phyloP scores from a whole-genome alignment of 2,797 vertebrate species.

The Epinephelus awoara region DNA sequence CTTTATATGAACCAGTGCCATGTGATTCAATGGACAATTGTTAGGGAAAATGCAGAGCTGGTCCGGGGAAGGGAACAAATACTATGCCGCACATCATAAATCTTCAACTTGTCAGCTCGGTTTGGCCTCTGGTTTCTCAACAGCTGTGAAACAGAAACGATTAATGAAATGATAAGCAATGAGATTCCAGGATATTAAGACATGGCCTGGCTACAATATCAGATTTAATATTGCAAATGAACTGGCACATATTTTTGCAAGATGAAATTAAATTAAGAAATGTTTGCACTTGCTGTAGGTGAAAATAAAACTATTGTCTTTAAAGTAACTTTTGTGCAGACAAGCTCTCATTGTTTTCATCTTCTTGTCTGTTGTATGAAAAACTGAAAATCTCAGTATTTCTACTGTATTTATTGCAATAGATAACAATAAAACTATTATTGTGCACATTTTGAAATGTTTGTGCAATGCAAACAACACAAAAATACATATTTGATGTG shows the following conservation, averaged over 20 bases:
- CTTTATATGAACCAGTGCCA: slow-evolving; percentile 48
- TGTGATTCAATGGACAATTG: slow-evolving; percentile 72
- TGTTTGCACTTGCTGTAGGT: background rate
- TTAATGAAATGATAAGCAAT: background rate
- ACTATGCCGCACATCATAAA: slow-evolving; percentile 25
- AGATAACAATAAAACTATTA: background rate
- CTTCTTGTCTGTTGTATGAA: too few species aligned
- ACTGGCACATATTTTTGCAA: background rate
- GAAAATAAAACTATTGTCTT: background rate
- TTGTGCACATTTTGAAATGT: background rate
- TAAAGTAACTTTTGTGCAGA: background rate
- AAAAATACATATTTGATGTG: background rate
- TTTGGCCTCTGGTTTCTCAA: slow-evolving; percentile 31
- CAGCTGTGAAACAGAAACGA: slow-evolving; percentile 31
- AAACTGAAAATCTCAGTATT: too few species aligned
- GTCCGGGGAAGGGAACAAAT: slow-evolving; percentile 30
- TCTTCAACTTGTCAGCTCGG: slow-evolving; percentile 24
- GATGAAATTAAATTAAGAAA: background rate
- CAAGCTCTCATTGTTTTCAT: background rate
- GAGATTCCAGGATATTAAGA: background rate
- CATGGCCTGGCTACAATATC: background rate
- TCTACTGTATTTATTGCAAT: background rate
- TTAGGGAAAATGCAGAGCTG: slow-evolving; percentile 63
- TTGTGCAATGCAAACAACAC: background rate
- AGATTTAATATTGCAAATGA: background rate